Evolutionary conservation across 2,113 vertebrate genomes (phyloP).

Genomic region (Rhagologus leucostigma): DNA sequence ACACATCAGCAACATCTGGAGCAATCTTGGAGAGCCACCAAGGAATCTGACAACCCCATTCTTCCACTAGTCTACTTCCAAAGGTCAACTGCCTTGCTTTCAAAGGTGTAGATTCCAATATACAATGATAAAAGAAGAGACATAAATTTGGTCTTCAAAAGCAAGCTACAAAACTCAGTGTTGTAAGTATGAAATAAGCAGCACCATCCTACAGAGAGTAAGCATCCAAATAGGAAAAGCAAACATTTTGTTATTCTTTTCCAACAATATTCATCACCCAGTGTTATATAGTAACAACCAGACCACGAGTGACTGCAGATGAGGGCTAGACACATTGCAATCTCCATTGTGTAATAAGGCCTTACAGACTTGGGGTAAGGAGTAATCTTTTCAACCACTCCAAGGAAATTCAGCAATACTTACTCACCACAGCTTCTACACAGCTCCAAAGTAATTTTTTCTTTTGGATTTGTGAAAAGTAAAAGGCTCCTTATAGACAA

Average conservation of each 20-base stretch:
- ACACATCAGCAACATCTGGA: conserved; percentile 19
- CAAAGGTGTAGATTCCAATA: background rate
- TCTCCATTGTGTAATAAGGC: background rate
- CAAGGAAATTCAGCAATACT: background rate
- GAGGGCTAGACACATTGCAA: background rate
- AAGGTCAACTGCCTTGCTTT: background rate
- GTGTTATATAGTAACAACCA: background rate
- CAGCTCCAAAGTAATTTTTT: background rate
- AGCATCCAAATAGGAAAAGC: background rate
- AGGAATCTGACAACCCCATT: background rate
- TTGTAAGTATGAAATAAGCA: background rate
- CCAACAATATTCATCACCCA: background rate
- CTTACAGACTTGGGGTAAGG: background rate
- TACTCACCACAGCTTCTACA: background rate
- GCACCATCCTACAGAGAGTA: background rate
- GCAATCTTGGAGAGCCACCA: background rate
- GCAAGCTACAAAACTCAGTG: background rate
- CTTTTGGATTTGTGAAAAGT: background rate
- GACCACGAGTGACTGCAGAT: background rate
- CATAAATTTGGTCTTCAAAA: background rate
- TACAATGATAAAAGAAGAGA: background rate
- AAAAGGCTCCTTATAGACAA: background rate
- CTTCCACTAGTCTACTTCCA: background rate
- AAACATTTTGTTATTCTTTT: background rate
- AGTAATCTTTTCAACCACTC: background rate